Base-by-base conservation (phyloP, 2,888 invertebrate genomes). In the Yponomeuta evonymella region DNA sequence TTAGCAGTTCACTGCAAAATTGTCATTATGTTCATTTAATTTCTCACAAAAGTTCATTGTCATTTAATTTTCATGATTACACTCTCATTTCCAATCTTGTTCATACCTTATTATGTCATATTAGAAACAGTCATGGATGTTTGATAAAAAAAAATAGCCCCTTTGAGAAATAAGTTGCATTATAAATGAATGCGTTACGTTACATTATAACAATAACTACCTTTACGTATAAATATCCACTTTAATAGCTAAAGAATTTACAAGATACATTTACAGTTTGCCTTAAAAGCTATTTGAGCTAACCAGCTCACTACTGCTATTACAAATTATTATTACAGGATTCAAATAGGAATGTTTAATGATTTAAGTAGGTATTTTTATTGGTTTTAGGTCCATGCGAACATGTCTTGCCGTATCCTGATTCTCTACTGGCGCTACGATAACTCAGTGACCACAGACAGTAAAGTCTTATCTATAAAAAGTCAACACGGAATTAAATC, bases 161-260 rank as follows among this genome's bases (percentile, higher is more conserved):
- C 15, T 58, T 58, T 8, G 51, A 15, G 5, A 58, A 15, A 58
- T 58, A 58, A 58, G 43, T 43, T 43, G 12, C 51, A 58, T 15
- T 58, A 48, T 69, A 48, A 48, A 48, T 48, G 51, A 69, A 69
- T 68, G 15, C 15, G 51, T 23, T 69, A 69, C 43, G n/a, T 48
- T 48, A n/a, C n/a, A 48, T 69, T 51, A 43, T 64, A 64, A 64
- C 64, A 64, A 64, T 64, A 64, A 64, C 23, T 64, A 64, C 23
- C 12, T 10, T 64, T 5, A 64, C 30, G 77, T 80, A 80, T 79
- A 80, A 81, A 78, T 81, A 81, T 74, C 75, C 75, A 74, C 74
- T 74, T 78, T 77, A 75, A 75, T 73, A 72, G 77, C 82, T 85
- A 87, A 83, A 85, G 79, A 87, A 86, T 89, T 88, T 90, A 89